A percentile compares a stretch with the other conserved stretches of the same genome.
These are phyloP conservation scores for Nothoprocta perdicaria DNA, from an alignment of 2,113 vertebrate genomes.

Conservation along the genomic window DNA sequence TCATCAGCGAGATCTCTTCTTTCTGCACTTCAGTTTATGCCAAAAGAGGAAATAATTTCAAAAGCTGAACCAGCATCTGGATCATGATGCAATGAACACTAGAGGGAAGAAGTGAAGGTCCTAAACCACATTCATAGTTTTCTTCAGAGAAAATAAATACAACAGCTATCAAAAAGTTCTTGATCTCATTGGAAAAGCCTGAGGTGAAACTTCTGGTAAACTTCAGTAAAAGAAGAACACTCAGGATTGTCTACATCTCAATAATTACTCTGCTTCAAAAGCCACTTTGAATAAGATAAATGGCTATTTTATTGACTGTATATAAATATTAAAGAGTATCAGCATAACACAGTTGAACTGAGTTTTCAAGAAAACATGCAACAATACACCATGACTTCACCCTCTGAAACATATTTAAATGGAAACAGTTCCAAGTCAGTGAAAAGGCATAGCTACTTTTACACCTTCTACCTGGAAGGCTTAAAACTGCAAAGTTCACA, in stretches of 20 bases:
- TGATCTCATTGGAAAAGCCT: constrained; percentile 26
- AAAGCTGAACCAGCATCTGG: constrained; percentile 50
- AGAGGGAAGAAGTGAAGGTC: constrained; percentile 3
- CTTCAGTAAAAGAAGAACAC: constrained; percentile 4
- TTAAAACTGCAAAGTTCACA: neutral
- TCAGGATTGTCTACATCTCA: neutral
- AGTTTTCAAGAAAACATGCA: neutral
- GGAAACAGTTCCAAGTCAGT: neutral
- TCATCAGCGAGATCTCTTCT: constrained; percentile 5
- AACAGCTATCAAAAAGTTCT: constrained; percentile 27
- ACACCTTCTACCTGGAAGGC: neutral
- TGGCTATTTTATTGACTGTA: constrained; percentile 45
- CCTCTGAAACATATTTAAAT: neutral
- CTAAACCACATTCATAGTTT: constrained; percentile 17
- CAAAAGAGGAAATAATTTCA: constrained; percentile 34
- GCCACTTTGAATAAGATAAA: constrained; percentile 31
- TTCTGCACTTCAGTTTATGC: neutral
- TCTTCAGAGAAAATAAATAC: constrained; percentile 36
- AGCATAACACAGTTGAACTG: neutral
- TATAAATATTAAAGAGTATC: neutral
- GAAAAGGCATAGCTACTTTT: neutral
- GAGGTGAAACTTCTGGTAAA: constrained; percentile 9
- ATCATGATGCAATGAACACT: constrained; percentile 23
- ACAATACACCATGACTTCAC: neutral
- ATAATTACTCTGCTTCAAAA: constrained; percentile 39